Base-by-base conservation (phyloP, 2,797 vertebrate species). In the Buphagus erythrorhynchus region DNA sequence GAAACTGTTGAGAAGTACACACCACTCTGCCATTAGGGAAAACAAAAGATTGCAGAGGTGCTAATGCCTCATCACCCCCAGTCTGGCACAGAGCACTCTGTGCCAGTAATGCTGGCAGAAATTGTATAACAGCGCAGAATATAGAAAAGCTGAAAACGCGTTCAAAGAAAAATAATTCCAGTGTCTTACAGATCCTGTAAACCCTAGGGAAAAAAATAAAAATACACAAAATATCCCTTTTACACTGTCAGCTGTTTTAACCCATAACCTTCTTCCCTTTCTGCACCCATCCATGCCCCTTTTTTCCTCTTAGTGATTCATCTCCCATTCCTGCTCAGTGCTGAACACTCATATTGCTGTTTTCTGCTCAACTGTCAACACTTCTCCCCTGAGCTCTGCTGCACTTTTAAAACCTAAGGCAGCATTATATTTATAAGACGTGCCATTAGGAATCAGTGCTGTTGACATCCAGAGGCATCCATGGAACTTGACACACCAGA, bases 141-240 rank as follows among this genome's bases (percentile, higher is more conserved):
- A 85, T 75, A 94, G 66, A 66, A 91, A 91, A 95, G 76, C 87
- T 83, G 63, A 93, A 94, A 92, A 88, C 31, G 83, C 58, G 84
- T 88, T 79, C 42, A 77, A 88, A 92, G 83, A 87, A 94, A 92
- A 88, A 21, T 10, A 95, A 97, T 95, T 97, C 97, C 97, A 98
- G 96, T 97, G 97, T 98, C 78, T 98, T 73, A 91, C 16, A 92
- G 87, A 95, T 86, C 31, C 77, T 94, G 66, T 93, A 89, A 94
- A 96, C 43, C 79, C 68, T 31, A 83, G 24, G 16, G 29, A 5
- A 45, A 16, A n/a, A 65, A 40, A 15, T 9, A 29, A n/a, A n/a
- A 63, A 51, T 22, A 89, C 16, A 82, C 15, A 67, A 62, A 63
- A 85, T 51, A 84, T 57, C 51, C 54, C 59, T 91, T 65, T 72